Base-by-base conservation (phyloP, 2,888 invertebrate genomes). In the Pandemis heparana region DNA sequence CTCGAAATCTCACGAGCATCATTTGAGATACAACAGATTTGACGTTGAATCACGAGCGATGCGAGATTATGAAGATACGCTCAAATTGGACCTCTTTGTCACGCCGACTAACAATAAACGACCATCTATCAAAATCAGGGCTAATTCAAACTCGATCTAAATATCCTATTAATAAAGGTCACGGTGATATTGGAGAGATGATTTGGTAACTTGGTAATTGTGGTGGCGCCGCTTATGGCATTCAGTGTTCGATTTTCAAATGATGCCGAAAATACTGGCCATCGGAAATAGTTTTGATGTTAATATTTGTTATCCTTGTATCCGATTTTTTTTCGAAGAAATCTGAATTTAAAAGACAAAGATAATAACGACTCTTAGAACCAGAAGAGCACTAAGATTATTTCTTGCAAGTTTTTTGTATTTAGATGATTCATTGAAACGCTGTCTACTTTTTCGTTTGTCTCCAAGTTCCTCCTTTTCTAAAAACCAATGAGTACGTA, bases 41-140 rank as follows among this genome's bases (percentile, higher is more conserved):
- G 88, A 87, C 84, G 90, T 89, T 89, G 91, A 92, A 86, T 92
- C 92, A 93, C 92, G 92, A 90, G 74, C 86, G 87, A 89, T 32
- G 82, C 79, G 78, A 87, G 53, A 53, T 53, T 53, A 53, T 53
- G 53, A 53, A 53, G 92, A 91, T 90, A 89, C 81, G 86, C 87
- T 87, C 83, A 85, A 89, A 89, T 89, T 83, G 86, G 84, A 84
- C 88, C 85, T 88, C 89, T 92, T 92, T 92, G 92, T 91, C 91
- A 90, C 88, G 86, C 86, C 85, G 74, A 75, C 77, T 71, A 67
- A 74, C 76, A 56, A 65, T 65, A 38, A 48, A 65, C 46, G 6
- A 60, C 53, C 60, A 65, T 48, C 39, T 38, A 48, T 39, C 38
- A 32, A 53, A 60, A 41, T 38, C 51, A 69, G 10, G 8, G 10